These are phyloP conservation scores for Ptilodon capucinus DNA, from an alignment of 2,888 invertebrate species.

Conservation along the genomic window DNA sequence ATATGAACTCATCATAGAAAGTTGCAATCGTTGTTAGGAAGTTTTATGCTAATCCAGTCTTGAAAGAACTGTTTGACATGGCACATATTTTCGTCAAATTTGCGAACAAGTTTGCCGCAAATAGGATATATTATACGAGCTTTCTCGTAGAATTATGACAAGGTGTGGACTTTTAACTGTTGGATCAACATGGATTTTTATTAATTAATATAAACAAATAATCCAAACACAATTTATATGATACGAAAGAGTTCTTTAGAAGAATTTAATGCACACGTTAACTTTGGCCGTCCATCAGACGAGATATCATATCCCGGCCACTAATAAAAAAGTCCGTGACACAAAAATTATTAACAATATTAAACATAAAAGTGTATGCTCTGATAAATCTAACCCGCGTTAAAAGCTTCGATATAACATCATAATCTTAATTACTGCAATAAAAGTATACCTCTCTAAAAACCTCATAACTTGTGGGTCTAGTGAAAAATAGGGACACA, in stretches of 20 bases:
- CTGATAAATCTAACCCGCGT: slow-evolving; percentile 50
- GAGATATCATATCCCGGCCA: slow-evolving; percentile 22
- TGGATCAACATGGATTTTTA: too few species aligned
- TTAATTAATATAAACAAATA: not conserved
- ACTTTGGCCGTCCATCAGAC: slow-evolving; percentile 8
- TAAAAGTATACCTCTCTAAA: slow-evolving; percentile 70
- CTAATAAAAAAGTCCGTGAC: slow-evolving; percentile 17
- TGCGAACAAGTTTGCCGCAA: too few species aligned
- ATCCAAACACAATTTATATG: not conserved
- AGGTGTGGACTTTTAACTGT: too few species aligned
- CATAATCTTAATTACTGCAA: slow-evolving; percentile 78
- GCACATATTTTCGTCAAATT: too few species aligned
- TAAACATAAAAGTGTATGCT: slow-evolving; percentile 39
- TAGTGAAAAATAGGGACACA: slow-evolving; percentile 64
- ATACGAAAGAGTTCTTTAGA: too few species aligned
- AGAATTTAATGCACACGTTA: not conserved
- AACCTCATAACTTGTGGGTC: slow-evolving; percentile 69
- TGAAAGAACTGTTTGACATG: too few species aligned
- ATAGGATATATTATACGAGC: too few species aligned
- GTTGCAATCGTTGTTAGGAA: too few species aligned
- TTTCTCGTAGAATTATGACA: too few species aligned
- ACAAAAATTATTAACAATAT: slow-evolving; percentile 43
- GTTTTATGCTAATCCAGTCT: too few species aligned
- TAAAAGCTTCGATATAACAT: slow-evolving; percentile 72
- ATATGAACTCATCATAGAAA: too few species aligned